These are phyloP conservation scores for Amphipoea oculea DNA, from an alignment of 2,888 invertebrate species.

Conservation along the genomic window DNA sequence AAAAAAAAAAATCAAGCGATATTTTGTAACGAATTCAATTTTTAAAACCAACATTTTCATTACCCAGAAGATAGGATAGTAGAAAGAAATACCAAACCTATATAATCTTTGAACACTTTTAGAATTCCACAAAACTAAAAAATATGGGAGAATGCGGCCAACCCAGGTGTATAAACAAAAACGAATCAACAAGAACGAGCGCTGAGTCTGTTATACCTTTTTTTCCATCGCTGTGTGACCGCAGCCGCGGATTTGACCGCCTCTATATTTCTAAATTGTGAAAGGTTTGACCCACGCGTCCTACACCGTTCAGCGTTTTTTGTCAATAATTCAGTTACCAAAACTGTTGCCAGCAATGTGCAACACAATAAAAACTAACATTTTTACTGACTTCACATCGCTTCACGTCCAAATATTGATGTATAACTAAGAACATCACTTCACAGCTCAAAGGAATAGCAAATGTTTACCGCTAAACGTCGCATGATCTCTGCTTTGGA, in stretches of 20 bases:
- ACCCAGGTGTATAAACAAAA: constrained; percentile 57
- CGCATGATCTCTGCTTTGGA: constrained; percentile 4
- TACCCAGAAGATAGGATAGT: neutral
- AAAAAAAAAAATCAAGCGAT: neutral
- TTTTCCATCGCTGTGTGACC: constrained; percentile 41
- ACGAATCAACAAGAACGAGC: constrained; percentile 49
- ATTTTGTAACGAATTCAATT: neutral
- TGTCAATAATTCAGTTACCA: constrained; percentile 31
- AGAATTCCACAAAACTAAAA: constrained; percentile 1
- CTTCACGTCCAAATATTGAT: constrained; percentile 1
- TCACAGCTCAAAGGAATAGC: constrained; percentile 25
- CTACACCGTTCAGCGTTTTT: constrained; percentile 28
- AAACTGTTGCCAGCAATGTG: constrained; percentile 13
- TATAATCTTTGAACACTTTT: neutral
- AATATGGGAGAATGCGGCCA: neutral
- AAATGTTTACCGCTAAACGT: constrained; percentile 16
- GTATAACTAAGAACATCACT: neutral
- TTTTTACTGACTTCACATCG: neutral
- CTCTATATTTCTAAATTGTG: constrained; percentile 49
- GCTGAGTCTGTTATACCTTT: constrained; percentile 39
- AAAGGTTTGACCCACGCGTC: constrained; percentile 38
- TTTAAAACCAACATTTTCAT: neutral
- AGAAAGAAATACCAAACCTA: neutral
- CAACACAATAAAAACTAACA: constrained; percentile 12
- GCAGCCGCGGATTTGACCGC: constrained; percentile 23